These are phyloP conservation scores for Drosophila lowei DNA, from an alignment of 1,140 invertebrate species.

Conservation along the genomic window DNA sequence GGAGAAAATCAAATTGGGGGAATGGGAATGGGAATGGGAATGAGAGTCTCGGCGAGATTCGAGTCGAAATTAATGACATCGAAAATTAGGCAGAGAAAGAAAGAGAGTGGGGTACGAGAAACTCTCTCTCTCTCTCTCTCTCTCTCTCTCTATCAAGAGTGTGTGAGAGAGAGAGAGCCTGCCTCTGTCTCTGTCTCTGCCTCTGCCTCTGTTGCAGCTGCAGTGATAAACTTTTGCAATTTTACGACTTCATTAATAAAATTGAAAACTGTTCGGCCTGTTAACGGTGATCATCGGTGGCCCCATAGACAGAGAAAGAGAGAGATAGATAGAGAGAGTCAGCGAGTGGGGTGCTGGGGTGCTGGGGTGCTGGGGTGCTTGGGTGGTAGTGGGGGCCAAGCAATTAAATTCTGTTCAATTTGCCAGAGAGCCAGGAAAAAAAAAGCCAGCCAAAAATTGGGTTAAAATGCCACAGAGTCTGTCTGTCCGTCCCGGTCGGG, in stretches of 20 bases:
- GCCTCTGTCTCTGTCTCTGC: neutral
- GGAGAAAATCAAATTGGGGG: conserved; percentile 17
- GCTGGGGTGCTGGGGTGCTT: no score
- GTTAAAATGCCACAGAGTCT: conserved; percentile 37
- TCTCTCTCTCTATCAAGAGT: no score
- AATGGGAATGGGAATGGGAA: conserved; percentile 28
- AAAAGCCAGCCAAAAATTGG: conserved; percentile 19
- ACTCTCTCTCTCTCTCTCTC: no score
- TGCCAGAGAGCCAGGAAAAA: neutral
- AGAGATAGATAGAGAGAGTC: neutral
- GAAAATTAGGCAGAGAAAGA: conserved; percentile 28
- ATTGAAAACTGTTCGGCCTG: conserved; percentile 25
- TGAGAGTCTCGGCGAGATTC: conserved; percentile 9
- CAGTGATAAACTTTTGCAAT: conserved; percentile 47
- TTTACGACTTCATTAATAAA: conserved; percentile 47
- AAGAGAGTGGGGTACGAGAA: neutral
- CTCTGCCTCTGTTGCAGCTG: conserved; percentile 8
- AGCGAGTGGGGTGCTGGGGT: neutral
- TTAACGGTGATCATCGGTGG: conserved; percentile 1
- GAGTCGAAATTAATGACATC: conserved; percentile 45
- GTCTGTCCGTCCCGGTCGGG: neutral
- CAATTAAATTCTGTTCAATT: conserved; percentile 44
- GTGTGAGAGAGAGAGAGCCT: neutral
- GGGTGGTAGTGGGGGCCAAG: neutral
- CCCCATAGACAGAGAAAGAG: no score